Percentiles rank a stretch among this genome's conserved stretches.
Evolutionary conservation across 1,140 invertebrate genomes (phyloP).

Genomic region (Bombus pyrosoma): DNA sequence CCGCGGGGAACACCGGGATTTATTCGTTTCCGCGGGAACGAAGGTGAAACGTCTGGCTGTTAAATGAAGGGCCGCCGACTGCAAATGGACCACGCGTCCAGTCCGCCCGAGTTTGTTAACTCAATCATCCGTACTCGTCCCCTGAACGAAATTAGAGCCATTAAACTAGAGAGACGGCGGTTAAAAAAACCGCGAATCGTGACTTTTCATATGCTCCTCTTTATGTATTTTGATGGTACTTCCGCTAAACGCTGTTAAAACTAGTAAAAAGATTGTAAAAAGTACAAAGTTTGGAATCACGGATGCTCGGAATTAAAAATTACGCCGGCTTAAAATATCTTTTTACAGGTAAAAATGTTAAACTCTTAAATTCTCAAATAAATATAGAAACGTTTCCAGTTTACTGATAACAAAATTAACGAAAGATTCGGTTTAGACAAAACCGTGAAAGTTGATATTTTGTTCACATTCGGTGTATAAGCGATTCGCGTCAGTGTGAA

Average conservation of each 20-base stretch:
- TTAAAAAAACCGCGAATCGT: background rate
- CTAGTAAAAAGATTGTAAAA: too few relatives aligned
- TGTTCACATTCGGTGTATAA: background rate
- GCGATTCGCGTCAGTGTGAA: background rate
- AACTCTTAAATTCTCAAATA: too few relatives aligned
- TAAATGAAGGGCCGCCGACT: slow-evolving; percentile 14
- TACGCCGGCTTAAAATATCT: too few relatives aligned
- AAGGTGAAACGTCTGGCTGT: slow-evolving; percentile 29
- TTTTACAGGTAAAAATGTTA: too few relatives aligned
- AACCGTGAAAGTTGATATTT: background rate
- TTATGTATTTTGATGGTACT: background rate
- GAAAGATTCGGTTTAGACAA: too few relatives aligned
- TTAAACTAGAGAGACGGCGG: background rate
- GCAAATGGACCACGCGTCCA: slow-evolving; percentile 35
- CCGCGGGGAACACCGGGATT: slow-evolving; percentile 2
- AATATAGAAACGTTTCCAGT: too few relatives aligned
- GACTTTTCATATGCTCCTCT: background rate
- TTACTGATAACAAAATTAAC: too few relatives aligned
- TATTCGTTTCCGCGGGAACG: slow-evolving; percentile 30
- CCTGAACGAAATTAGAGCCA: background rate
- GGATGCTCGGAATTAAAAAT: too few relatives aligned
- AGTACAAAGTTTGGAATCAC: too few relatives aligned
- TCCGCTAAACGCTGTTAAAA: background rate
- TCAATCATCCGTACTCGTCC: slow-evolving; percentile 8
- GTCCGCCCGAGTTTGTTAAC: slow-evolving; percentile 10